Evolutionary conservation across 2,888 invertebrate genomes (phyloP).

Genomic region (Callosobruchus maculatus): DNA sequence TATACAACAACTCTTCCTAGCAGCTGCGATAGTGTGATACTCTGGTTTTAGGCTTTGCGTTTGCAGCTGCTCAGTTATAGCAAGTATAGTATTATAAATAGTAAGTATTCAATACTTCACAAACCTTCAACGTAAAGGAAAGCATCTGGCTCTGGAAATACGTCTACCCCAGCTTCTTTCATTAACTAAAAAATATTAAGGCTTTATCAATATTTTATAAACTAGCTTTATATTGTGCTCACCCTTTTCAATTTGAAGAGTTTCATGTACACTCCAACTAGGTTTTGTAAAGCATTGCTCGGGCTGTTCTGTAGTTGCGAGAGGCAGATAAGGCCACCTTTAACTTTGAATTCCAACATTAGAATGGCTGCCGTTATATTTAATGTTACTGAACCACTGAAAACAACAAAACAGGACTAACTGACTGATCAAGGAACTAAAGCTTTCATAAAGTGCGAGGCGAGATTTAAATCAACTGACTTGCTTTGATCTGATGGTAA

Average conservation of each 20-base stretch:
- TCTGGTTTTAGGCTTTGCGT: too few relatives aligned
- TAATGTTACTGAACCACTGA: conserved; percentile 54
- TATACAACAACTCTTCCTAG: too few relatives aligned
- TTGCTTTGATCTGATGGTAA: too few relatives aligned
- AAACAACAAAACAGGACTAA: too few relatives aligned
- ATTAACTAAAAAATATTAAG: conserved; percentile 34
- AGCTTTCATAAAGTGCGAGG: too few relatives aligned
- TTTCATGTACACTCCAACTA: conserved; percentile 59
- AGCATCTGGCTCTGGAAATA: conserved; percentile 78
- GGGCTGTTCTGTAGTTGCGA: conserved; percentile 59
- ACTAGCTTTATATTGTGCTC: conserved; percentile 12
- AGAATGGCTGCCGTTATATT: conserved; percentile 57
- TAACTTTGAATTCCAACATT: conserved; percentile 54
- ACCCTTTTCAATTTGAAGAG: conserved; percentile 61
- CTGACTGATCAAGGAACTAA: too few relatives aligned
- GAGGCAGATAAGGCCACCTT: conserved; percentile 48
- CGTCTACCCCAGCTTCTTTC: conserved; percentile 67
- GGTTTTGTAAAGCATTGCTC: conserved; percentile 58
- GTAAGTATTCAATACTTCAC: neutral
- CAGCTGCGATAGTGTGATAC: too few relatives aligned
- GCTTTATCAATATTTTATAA: neutral
- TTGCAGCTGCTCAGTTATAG: too few relatives aligned
- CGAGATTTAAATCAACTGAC: too few relatives aligned
- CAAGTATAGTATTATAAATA: too few relatives aligned
- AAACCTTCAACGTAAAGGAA: conserved; percentile 65